A percentile compares a stretch with the other conserved stretches of the same genome.
These are phyloP conservation scores for Epirrhoe tristata DNA, from an alignment of 2,888 invertebrate genomes.

Conservation along the genomic window DNA sequence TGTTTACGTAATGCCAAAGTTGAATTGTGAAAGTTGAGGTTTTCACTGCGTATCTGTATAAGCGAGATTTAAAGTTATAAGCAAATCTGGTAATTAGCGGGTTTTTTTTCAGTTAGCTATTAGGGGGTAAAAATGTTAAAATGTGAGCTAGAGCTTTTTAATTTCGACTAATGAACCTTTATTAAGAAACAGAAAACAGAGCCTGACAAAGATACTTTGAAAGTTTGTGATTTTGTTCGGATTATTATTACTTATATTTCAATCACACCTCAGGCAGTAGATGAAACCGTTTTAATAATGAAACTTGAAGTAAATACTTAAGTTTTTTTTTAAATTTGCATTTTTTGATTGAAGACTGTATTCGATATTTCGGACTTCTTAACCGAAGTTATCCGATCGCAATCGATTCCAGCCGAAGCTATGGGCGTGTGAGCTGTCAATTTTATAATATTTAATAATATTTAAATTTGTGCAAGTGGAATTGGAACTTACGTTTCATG, in stretches of 20 bases:
- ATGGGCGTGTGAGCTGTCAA: background rate
- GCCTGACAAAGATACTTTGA: too few species aligned
- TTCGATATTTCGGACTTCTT: background rate
- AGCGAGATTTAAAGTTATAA: conserved; percentile 64
- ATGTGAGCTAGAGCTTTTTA: background rate
- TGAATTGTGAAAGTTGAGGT: conserved; percentile 78
- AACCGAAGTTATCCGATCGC: background rate
- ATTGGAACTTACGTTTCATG: background rate
- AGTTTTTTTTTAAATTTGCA: too few species aligned
- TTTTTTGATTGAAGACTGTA: too few species aligned
- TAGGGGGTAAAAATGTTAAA: conserved; percentile 9
- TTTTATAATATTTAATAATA: background rate
- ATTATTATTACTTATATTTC: too few species aligned
- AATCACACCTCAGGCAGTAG: too few species aligned
- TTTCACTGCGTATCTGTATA: conserved; percentile 71
- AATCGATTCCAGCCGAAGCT: background rate
- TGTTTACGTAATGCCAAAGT: conserved; percentile 72
- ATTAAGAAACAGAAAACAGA: too few species aligned
- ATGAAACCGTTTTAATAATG: too few species aligned
- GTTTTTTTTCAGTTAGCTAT: conserved; percentile 53
- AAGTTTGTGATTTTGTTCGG: too few species aligned
- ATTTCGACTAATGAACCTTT: too few species aligned
- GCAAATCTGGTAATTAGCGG: conserved; percentile 76
- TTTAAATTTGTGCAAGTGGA: background rate
- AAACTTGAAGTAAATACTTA: too few species aligned